These are phyloP conservation scores for Proisotoma minuta DNA, from an alignment of 2,888 invertebrate genomes.

Conservation along the genomic window DNA sequence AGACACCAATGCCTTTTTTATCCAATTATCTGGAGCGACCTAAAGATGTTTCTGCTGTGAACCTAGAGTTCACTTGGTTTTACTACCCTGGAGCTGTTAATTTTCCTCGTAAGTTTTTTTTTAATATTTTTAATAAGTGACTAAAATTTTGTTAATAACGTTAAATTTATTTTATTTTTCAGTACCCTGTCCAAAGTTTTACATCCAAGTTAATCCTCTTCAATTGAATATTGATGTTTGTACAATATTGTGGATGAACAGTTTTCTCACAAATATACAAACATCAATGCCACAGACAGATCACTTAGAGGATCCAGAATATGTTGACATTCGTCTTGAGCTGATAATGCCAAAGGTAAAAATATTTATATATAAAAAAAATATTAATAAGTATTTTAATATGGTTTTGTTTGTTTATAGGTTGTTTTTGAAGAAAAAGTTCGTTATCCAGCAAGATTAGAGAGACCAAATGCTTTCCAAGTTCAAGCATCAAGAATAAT, in stretches of 20 bases:
- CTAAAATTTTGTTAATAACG: not conserved
- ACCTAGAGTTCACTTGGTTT: constrained; percentile 92
- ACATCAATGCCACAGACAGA: constrained; percentile 60
- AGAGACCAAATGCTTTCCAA: constrained; percentile 81
- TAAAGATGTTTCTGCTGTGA: constrained; percentile 83
- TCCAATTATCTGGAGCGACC: constrained; percentile 62
- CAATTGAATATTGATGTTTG: constrained; percentile 79
- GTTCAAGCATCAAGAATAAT: constrained; percentile 67
- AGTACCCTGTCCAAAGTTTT: constrained; percentile 93
- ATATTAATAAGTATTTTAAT: not conserved
- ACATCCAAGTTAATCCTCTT: constrained; percentile 84
- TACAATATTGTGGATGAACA: constrained; percentile 89
- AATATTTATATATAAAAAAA: constrained; percentile 8
- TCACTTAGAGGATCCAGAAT: constrained; percentile 49
- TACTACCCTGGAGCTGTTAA: constrained; percentile 89
- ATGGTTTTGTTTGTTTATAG: constrained; percentile 53
- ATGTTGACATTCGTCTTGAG: constrained; percentile 79
- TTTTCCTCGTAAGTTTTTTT: constrained; percentile 68
- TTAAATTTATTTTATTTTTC: constrained; percentile 49
- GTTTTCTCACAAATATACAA: constrained; percentile 82
- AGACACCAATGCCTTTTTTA: constrained; percentile 73
- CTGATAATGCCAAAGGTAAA: constrained; percentile 92
- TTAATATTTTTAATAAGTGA: not conserved
- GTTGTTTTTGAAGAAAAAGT: constrained; percentile 70
- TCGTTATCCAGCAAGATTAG: constrained; percentile 73